These are phyloP conservation scores for Lindbergichthys nudifrons DNA, from an alignment of 2,797 vertebrate genomes.

Conservation along the genomic window DNA sequence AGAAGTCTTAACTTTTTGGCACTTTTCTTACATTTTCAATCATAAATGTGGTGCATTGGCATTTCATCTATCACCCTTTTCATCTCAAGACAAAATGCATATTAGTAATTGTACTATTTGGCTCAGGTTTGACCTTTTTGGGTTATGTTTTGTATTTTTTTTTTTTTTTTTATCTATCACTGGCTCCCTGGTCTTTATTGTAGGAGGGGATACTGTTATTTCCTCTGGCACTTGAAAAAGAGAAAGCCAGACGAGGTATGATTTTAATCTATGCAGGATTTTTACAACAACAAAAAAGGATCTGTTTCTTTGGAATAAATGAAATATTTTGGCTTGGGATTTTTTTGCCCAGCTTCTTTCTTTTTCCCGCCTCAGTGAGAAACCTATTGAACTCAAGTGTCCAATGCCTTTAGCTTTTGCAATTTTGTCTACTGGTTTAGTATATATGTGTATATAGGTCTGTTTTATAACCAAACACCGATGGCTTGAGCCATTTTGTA, in stretches of 20 bases:
- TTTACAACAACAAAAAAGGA: constrained; percentile 57
- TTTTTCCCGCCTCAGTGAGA: constrained; percentile 68
- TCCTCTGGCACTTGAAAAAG: constrained; percentile 75
- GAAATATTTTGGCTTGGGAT: constrained; percentile 60
- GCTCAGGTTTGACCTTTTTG: constrained; percentile 40
- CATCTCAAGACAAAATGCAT: constrained; percentile 11
- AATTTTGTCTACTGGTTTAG: constrained; percentile 80
- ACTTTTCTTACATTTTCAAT: not conserved
- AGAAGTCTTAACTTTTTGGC: constrained; percentile 25
- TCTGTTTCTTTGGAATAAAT: constrained; percentile 46
- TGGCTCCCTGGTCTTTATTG: constrained; percentile 80
- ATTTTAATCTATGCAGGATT: constrained; percentile 86
- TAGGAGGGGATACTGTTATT: constrained; percentile 83
- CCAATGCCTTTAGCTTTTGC: constrained; percentile 83
- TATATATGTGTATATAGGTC: constrained; percentile 69
- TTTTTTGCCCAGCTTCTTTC: constrained; percentile 23
- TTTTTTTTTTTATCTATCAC: constrained; percentile 57
- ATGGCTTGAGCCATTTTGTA: constrained; percentile 81
- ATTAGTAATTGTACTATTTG: constrained; percentile 29
- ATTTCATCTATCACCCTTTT: not conserved
- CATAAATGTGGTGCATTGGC: not conserved
- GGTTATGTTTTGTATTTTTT: constrained; percentile 7
- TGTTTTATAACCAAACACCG: constrained; percentile 76
- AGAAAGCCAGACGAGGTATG: constrained; percentile 73
- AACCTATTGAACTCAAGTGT: constrained; percentile 77